These are phyloP conservation scores for Danio jaintianensis DNA, from an alignment of 2,797 vertebrate species.

Conservation along the genomic window DNA sequence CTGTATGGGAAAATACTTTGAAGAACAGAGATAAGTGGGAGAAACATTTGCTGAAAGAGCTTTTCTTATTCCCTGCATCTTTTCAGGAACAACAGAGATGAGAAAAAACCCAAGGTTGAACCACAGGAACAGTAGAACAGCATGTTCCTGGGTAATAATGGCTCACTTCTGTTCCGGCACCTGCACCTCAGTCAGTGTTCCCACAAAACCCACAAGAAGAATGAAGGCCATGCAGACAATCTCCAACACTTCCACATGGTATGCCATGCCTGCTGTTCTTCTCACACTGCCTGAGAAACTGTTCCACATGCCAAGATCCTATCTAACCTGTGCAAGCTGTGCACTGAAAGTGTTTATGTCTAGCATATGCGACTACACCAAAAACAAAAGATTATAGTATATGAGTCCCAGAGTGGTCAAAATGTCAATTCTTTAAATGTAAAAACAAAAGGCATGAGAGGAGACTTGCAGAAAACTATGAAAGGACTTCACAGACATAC, in stretches of 20 bases:
- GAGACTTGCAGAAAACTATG: not conserved
- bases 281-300: constrained; percentile 2
- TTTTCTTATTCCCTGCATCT: not conserved
- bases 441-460: not conserved
- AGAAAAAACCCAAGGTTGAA: constrained; percentile 14
- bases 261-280: constrained; percentile 27
- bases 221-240: not conserved
- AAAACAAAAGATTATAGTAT: too few relatives aligned
- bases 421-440: not conserved
- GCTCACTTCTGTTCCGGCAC: constrained; percentile 20
- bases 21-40: not conserved
- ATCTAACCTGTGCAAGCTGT: not conserved
- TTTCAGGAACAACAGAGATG: constrained; percentile 6
- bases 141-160: constrained; percentile 29
- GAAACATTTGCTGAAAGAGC: not conserved
- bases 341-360: not conserved
- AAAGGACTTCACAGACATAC: not conserved
- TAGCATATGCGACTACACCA: not conserved
- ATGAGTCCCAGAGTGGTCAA: not conserved
- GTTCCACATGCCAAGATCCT: constrained; percentile 7
- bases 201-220: constrained; percentile 22
- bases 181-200: constrained; percentile 38
- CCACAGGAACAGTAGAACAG: constrained; percentile 29
- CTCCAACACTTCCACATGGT: constrained; percentile 10
- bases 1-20: not conserved